phyloP scores from a whole-genome alignment of 2,888 invertebrate species.

The Nemapogon koenigi region DNA sequence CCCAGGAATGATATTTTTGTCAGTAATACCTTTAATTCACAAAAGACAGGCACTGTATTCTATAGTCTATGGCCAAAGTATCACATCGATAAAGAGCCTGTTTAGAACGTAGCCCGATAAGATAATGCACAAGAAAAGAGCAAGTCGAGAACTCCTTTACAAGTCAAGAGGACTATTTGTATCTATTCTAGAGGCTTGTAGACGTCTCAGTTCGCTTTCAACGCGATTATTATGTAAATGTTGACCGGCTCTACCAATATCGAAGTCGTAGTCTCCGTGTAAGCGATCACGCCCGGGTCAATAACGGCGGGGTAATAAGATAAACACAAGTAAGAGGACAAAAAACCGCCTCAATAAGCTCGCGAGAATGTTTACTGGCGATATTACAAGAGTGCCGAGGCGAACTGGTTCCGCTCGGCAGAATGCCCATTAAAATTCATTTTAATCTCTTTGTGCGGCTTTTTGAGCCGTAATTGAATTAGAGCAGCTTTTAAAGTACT shows the following conservation, averaged over 20 bases:
- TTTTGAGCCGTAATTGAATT: constrained; percentile 36
- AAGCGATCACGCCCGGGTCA: constrained; percentile 34
- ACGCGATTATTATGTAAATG: constrained; percentile 14
- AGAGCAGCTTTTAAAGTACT: constrained; percentile 20
- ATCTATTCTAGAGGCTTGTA: too few relatives aligned
- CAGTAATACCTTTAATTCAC: too few relatives aligned
- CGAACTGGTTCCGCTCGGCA: constrained; percentile 33
- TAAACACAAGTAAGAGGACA: constrained; percentile 39
- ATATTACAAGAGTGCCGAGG: constrained; percentile 33
- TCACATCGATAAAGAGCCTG: too few relatives aligned
- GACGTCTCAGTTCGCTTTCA: too few relatives aligned
- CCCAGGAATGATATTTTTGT: too few relatives aligned
- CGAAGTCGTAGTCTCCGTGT: too few relatives aligned
- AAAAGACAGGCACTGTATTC: too few relatives aligned
- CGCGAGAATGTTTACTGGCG: constrained; percentile 39
- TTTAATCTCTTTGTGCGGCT: constrained; percentile 31
- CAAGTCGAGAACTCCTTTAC: too few relatives aligned
- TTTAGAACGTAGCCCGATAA: too few relatives aligned
- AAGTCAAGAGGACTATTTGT: too few relatives aligned
- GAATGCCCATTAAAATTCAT: constrained; percentile 32
- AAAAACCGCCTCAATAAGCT: constrained; percentile 43
- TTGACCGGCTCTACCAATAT: constrained; percentile 17
- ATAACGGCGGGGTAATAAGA: constrained; percentile 39
- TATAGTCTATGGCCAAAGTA: too few relatives aligned
- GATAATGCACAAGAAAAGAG: too few relatives aligned